These are phyloP conservation scores for Mimumesa dahlbomi DNA, from an alignment of 2,888 invertebrate genomes.

Conservation along the genomic window DNA sequence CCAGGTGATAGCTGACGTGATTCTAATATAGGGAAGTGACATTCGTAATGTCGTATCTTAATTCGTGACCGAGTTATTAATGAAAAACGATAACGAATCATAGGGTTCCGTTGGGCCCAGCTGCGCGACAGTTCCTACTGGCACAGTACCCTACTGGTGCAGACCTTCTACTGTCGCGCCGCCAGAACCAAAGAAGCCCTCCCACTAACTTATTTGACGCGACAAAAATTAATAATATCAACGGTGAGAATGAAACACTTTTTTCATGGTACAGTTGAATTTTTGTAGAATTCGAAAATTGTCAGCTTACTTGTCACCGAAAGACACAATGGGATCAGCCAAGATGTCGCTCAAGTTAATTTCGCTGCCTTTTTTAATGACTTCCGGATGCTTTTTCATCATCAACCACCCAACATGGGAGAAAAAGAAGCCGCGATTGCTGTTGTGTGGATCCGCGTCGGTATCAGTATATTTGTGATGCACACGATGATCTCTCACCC, in stretches of 20 bases:
- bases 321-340: constrained; percentile 88
- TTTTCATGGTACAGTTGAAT: background rate
- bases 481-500: constrained; percentile 89
- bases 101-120: too few relatives aligned
- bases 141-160: too few relatives aligned
- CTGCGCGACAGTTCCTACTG: too few relatives aligned
- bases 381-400: constrained; percentile 93
- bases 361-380: constrained; percentile 87
- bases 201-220: too few relatives aligned
- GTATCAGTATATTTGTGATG: constrained; percentile 88
- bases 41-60: too few relatives aligned
- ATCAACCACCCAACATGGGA: constrained; percentile 96
- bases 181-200: too few relatives aligned
- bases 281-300: background rate
- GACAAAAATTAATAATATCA: background rate
- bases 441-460: constrained; percentile 91
- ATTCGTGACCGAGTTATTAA: too few relatives aligned
- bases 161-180: too few relatives aligned
- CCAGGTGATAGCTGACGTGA: too few relatives aligned
- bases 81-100: too few relatives aligned
- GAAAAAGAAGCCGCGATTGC: constrained; percentile 93
- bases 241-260: background rate
- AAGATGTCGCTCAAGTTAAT: constrained; percentile 91
- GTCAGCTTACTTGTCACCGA: constrained; percentile 86
- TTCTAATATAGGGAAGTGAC: too few relatives aligned